Evolutionary conservation across 1,140 invertebrate genomes (phyloP).

Genomic region (Ridgeia piscesae): DNA sequence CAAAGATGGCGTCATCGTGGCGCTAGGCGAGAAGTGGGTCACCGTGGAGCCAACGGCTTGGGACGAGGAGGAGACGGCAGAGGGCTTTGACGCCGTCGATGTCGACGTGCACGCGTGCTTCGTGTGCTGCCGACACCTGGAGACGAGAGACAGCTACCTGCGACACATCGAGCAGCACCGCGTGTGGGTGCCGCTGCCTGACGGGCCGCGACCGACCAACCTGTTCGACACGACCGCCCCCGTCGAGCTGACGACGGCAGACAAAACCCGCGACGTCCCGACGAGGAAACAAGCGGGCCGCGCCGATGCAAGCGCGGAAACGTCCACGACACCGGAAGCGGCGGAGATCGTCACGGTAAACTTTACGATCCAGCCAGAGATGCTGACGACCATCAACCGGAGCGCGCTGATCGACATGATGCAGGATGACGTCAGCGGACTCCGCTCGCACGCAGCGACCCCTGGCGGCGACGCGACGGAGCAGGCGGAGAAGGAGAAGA

Average conservation of each 20-base stretch:
- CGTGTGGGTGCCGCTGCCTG: conserved; percentile 18
- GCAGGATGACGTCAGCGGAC: not conserved
- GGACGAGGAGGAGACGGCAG: not conserved
- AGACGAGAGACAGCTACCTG: not conserved
- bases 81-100: not conserved
- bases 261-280: not conserved
- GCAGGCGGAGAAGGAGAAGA: not conserved
- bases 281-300: not conserved
- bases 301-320: not conserved
- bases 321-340: not conserved
- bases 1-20: not conserved
- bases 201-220: not conserved
- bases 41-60: not conserved
- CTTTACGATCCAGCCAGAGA: not conserved
- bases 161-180: conserved; percentile 21
- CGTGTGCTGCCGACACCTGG: conserved; percentile 16
- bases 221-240: not conserved
- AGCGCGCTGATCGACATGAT: not conserved
- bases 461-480: not conserved
- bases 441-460: too few relatives aligned
- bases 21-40: not conserved
- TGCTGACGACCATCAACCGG: not conserved
- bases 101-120: conserved; percentile 16
- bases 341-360: not conserved
- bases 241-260: not conserved